phyloP scores from a whole-genome alignment of 2,888 invertebrate species.

The Brenthis ino region DNA sequence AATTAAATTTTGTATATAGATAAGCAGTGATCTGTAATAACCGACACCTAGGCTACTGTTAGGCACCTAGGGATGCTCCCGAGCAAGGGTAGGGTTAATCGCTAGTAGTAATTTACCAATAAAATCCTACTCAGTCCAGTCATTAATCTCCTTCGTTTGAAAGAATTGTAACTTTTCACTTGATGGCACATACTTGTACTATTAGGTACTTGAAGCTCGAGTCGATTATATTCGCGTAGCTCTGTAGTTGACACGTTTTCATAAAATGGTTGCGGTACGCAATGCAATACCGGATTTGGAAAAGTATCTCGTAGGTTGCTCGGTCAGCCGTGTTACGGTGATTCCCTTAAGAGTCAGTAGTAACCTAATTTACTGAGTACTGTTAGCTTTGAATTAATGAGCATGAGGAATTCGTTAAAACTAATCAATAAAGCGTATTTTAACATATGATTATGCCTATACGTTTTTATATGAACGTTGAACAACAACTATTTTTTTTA shows the following conservation, averaged over 20 bases:
- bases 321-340: slow-evolving; percentile 42
- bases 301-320: slow-evolving; percentile 42
- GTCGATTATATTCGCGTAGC: slow-evolving; percentile 10
- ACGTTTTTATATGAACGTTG: no score
- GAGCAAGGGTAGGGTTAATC: no score
- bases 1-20: no score
- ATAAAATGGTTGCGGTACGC: slow-evolving; percentile 41
- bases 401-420: slow-evolving; percentile 20
- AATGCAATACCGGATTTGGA: slow-evolving; percentile 43
- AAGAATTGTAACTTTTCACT: no score
- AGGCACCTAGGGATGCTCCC: no score
- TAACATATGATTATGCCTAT: no score
- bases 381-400: slow-evolving; percentile 37
- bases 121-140: no score
- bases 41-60: no score
- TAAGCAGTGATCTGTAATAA: no score
- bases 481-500: no score
- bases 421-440: background rate
- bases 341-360: slow-evolving; percentile 41
- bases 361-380: slow-evolving; percentile 42
- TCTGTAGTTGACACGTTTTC: slow-evolving; percentile 42
- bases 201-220: background rate
- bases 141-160: no score
- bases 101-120: no score
- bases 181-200: background rate